Percentiles rank a stretch among this genome's conserved stretches.
These are phyloP conservation scores for Drosophila yakuba DNA, from an alignment of 1,140 invertebrate species.

Conservation along the genomic window DNA sequence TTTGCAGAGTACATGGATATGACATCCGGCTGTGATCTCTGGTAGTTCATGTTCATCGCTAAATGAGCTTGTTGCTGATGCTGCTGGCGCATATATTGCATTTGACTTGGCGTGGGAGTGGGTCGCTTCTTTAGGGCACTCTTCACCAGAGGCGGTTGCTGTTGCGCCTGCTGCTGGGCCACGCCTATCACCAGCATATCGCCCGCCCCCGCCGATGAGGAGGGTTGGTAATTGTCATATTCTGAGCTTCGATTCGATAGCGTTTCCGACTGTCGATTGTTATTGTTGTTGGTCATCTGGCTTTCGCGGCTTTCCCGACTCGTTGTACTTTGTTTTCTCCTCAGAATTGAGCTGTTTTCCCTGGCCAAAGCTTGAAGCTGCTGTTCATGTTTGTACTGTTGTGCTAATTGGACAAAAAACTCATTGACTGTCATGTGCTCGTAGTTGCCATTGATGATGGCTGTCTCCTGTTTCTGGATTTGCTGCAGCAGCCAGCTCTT, in stretches of 20 bases:
- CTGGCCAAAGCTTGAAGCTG: slow-evolving; percentile 54
- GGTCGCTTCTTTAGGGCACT: slow-evolving; percentile 72
- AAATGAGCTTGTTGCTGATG: slow-evolving; percentile 46
- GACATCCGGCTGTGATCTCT: slow-evolving; percentile 56
- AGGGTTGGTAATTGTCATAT: slow-evolving; percentile 77
- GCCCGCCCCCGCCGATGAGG: slow-evolving; percentile 24
- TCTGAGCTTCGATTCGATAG: slow-evolving; percentile 79
- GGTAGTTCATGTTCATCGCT: slow-evolving; percentile 45
- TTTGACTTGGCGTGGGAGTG: slow-evolving; percentile 62
- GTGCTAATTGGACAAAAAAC: slow-evolving; percentile 71
- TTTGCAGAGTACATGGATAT: slow-evolving; percentile 80
- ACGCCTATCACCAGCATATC: slow-evolving; percentile 74
- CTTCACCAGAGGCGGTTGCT: slow-evolving; percentile 65
- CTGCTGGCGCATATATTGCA: slow-evolving; percentile 58
- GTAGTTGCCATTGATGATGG: slow-evolving; percentile 79
- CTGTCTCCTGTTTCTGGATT: slow-evolving; percentile 78
- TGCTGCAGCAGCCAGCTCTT: slow-evolving; percentile 81
- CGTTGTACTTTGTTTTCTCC: slow-evolving; percentile 66
- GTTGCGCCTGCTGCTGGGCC: slow-evolving; percentile 68
- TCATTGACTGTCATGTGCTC: slow-evolving; percentile 79
- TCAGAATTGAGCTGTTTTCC: slow-evolving; percentile 51
- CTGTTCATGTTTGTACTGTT: slow-evolving; percentile 78
- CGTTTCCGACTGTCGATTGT: slow-evolving; percentile 73
- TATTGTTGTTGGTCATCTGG: slow-evolving; percentile 50
- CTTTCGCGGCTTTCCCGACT: slow-evolving; percentile 55